Conservation (phyloP, 1,140 invertebrate species). For the Dermatophagoides farinae region DNA sequence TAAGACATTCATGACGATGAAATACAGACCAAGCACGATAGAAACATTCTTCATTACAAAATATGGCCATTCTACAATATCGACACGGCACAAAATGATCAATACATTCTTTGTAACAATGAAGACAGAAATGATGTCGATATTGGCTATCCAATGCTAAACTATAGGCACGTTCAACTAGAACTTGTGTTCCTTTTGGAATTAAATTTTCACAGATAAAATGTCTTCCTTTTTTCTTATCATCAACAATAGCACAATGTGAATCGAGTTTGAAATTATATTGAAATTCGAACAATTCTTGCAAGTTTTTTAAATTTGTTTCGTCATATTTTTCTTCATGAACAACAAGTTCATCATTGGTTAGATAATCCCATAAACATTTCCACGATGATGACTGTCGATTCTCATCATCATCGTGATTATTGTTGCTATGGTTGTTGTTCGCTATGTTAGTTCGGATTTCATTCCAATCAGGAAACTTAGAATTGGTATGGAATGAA, state of each 20-base stretch:
- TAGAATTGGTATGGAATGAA: too few relatives aligned
- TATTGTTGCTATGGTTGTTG: too few relatives aligned
- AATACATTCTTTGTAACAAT: background rate
- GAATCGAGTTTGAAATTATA: background rate
- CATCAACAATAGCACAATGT: background rate
- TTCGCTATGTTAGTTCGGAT: too few relatives aligned
- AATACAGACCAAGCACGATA: background rate
- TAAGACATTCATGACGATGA: constrained; percentile 4
- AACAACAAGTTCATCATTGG: too few relatives aligned
- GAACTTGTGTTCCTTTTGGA: background rate
- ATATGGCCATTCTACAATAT: background rate
- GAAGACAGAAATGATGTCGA: background rate
- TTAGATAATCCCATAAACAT: too few relatives aligned
- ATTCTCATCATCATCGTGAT: too few relatives aligned
- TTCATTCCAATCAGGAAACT: too few relatives aligned
- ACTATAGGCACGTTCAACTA: background rate
- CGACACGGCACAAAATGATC: constrained; percentile 1
- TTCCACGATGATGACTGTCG: too few relatives aligned
- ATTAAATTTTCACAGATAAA: background rate
- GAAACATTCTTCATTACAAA: constrained; percentile 6
- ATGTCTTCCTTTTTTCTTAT: background rate
- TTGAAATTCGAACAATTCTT: background rate
- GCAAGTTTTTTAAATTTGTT: background rate
- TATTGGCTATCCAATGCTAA: background rate
- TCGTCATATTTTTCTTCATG: too few relatives aligned